Evolutionary conservation across 2,888 invertebrate species (phyloP), one percentile per base, ranked within the genome.

Genomic region (Norana najaformis): DNA sequence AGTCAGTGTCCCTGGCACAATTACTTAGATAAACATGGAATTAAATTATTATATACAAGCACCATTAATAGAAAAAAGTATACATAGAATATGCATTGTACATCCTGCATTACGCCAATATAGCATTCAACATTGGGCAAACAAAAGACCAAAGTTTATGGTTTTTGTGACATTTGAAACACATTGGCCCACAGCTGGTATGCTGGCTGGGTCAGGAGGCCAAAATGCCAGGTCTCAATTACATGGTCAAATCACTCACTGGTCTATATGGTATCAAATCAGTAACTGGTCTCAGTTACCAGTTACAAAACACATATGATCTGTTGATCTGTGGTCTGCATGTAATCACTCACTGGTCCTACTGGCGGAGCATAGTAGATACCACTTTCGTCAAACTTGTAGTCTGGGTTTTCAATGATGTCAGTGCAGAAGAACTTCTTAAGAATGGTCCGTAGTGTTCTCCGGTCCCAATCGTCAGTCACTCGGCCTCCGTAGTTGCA

Each of bases 401-500:
- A 95, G n/a, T 93, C 91, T 5, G 93, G 93, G 34, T 93, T 92
- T 14, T 93, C 92, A 23, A 95, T 93, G 83, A 95, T 94, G 6
- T 93, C 92, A 0, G 91, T 91, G 91, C 93, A 93, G 93, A 95
- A 95, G 93, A 95, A 95, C 91, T 94, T 94, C 89, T 94, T 93
- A 39, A 95, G 93, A 89, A 95, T 93, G 88, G 95, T 95, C 90
- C 93, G 94, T 35, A 95, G 93, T 0, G 95, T 95, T 36, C 95
- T 93, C 38, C 95, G 92, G 93, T 95, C 95, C 93, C 95, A 94
- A 93, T 95, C 95, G 92, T 95, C 95, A 0, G 95, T 95, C 20
- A 95, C 95, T 92, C 95, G 94, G 6, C 95, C 95, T 36, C 95
- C 95, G 91, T 95, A 95, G 92, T 95, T 95, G 92, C 95, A 95